A percentile compares a stretch with the other conserved stretches of the same genome.
These are phyloP conservation scores for Pseudachorutes palmiensis DNA, from an alignment of 1,140 invertebrate genomes.

Conservation along the genomic window DNA sequence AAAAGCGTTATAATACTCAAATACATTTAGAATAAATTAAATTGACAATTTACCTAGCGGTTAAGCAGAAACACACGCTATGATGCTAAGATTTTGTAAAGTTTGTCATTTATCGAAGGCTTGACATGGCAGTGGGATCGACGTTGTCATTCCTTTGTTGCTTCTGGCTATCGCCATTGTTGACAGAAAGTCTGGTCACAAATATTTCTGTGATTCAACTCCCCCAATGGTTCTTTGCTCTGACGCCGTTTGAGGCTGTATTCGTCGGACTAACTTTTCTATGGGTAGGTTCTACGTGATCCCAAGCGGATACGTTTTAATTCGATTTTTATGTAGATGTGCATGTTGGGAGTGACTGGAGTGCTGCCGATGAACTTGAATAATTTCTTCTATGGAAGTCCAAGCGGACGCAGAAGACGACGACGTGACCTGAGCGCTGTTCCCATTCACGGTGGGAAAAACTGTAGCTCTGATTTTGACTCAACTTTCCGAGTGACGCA, in stretches of 20 bases:
- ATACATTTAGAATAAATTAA: too few species aligned
- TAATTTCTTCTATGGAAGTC: not conserved
- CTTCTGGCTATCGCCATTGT: not conserved
- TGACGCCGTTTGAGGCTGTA: not conserved
- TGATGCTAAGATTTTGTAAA: too few species aligned
- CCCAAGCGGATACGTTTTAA: not conserved
- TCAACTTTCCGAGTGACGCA: too few species aligned
- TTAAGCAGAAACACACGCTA: too few species aligned
- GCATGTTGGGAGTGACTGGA: not conserved
- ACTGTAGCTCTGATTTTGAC: too few species aligned
- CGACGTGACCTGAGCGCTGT: too few species aligned
- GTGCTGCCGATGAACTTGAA: not conserved
- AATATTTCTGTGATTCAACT: conserved; percentile 7
- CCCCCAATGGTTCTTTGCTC: not conserved
- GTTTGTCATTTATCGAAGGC: not conserved
- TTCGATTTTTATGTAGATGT: not conserved
- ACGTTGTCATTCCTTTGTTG: not conserved
- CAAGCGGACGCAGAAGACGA: not conserved
- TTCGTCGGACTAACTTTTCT: not conserved
- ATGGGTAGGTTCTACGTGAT: not conserved
- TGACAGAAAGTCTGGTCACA: not conserved
- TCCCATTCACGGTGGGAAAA: too few species aligned
- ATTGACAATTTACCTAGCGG: too few species aligned
- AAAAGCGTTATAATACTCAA: too few species aligned
- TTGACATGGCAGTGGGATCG: not conserved